Evolutionary conservation across 2,797 vertebrate genomes (phyloP).

Genomic region (Gallirallus australis): DNA sequence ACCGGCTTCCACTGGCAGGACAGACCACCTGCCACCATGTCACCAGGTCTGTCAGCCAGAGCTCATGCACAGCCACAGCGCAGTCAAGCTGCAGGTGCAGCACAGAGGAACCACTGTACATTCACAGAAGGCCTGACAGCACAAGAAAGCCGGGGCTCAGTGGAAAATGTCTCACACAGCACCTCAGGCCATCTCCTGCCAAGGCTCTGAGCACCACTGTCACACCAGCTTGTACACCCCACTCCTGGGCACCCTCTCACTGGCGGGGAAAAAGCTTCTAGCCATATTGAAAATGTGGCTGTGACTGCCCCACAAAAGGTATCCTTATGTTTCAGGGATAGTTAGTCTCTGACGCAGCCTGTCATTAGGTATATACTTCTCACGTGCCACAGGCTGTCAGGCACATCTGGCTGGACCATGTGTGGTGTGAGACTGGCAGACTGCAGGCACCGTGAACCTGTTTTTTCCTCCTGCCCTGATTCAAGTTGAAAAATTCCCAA

Average conservation of each 20-base stretch:
- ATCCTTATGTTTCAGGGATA: neutral
- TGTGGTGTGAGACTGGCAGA: neutral
- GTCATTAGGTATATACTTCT: neutral
- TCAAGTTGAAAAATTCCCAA: neutral
- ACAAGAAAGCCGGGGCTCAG: rapidly evolving
- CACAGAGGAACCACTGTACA: neutral
- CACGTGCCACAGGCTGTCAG: neutral
- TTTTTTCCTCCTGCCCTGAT: neutral
- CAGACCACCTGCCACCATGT: neutral
- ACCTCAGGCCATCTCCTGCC: neutral
- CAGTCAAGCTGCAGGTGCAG: neutral
- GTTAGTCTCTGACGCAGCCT: neutral
- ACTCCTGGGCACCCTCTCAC: neutral
- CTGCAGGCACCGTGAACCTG: rapidly evolving
- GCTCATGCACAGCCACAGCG: rapidly evolving
- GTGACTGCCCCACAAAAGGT: neutral
- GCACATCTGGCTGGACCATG: neutral
- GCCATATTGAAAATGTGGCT: neutral
- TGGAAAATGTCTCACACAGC: neutral
- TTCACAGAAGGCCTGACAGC: neutral
- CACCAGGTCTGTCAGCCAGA: neutral
- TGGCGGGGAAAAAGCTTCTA: neutral
- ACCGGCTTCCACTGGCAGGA: neutral
- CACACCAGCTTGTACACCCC: neutral
- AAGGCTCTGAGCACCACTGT: neutral